These are phyloP conservation scores for Thamnophis sirtalis DNA, from an alignment of 2,113 vertebrate species.

Conservation along the genomic window DNA sequence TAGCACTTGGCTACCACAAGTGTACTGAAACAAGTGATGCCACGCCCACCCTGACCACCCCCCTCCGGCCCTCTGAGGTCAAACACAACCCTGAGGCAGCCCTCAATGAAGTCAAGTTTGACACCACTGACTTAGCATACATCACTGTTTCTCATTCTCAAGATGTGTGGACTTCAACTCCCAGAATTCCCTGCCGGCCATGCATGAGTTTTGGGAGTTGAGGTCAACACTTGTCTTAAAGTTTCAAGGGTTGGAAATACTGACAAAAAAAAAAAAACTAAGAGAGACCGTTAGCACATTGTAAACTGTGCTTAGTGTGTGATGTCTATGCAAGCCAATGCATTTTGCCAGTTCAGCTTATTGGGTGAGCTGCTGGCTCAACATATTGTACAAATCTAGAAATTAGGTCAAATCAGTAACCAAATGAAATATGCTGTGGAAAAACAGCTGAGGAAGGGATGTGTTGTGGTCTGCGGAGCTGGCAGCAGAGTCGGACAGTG, in stretches of 20 bases:
- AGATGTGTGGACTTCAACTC: neutral
- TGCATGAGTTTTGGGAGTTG: neutral
- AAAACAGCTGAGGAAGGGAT: neutral
- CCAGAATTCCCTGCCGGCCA: neutral
- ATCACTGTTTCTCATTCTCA: neutral
- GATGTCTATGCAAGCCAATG: neutral
- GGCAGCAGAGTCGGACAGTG: too few species aligned
- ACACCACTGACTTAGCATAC: neutral
- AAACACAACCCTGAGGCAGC: too few species aligned
- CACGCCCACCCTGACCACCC: too few species aligned
- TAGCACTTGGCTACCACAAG: too few species aligned
- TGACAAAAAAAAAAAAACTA: neutral
- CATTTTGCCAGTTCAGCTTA: neutral
- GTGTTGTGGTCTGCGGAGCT: too few species aligned
- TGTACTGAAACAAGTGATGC: rapidly evolving
- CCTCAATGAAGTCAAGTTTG: too few species aligned
- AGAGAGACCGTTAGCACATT: neutral
- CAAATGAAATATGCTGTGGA: neutral
- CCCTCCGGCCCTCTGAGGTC: too few species aligned
- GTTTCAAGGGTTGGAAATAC: neutral
- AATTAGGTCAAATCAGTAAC: neutral
- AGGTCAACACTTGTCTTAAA: neutral
- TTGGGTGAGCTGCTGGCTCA: neutral
- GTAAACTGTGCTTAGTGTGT: neutral
- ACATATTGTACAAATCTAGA: neutral